Conservation (phyloP, 2,797 vertebrate genomes). For the Eidolon dupreanum region DNA sequence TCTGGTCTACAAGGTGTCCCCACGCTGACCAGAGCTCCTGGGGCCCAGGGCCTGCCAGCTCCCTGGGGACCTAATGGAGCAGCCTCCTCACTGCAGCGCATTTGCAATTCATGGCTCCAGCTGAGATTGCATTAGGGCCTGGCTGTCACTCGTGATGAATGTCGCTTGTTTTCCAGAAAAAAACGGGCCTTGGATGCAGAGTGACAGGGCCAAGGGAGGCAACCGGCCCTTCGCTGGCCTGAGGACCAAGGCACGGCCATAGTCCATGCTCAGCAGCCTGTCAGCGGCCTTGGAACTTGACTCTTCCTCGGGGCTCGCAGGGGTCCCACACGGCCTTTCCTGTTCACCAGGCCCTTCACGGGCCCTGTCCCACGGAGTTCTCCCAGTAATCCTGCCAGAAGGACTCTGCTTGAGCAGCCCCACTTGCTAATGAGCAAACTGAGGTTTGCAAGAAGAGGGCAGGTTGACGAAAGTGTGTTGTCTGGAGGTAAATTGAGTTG, state of each 20-base stretch:
- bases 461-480: background rate
- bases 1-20: background rate
- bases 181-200: conserved; percentile 94
- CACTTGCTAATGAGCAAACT: background rate
- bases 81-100: conserved; percentile 89
- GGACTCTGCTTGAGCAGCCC: background rate
- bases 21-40: conserved; percentile 24
- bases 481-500: background rate
- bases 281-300: background rate
- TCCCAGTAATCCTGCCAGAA: background rate
- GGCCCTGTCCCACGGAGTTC: background rate
- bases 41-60: conserved; percentile 82
- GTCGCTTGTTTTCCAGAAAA: conserved; percentile 96
- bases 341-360: background rate
- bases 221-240: conserved; percentile 80
- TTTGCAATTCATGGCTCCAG: conserved; percentile 99
- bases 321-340: background rate
- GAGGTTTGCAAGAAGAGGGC: background rate
- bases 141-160: conserved; percentile 99
- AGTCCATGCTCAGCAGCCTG: background rate
- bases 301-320: background rate
- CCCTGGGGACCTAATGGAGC: conserved; percentile 95
- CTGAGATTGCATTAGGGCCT: conserved; percentile 98
- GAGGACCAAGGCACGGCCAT: conserved; percentile 89
- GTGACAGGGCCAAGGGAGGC: conserved; percentile 90